Base-by-base conservation (phyloP, 2,888 invertebrate genomes). In the Melieria crassipennis region DNA sequence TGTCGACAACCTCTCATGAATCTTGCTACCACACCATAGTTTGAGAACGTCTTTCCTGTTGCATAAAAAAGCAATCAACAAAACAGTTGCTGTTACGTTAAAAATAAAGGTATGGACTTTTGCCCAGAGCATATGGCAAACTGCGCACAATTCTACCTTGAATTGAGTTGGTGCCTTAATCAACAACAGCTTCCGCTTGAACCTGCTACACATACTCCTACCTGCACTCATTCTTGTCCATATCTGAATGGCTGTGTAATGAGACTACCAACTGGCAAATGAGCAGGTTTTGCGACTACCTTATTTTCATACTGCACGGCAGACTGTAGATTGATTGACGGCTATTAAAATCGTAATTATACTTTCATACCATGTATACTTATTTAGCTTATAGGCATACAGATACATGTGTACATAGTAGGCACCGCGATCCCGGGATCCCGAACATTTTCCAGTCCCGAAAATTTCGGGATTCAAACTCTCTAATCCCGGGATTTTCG, bases 271-370 rank as follows among this genome's bases (percentile, higher is more conserved):
- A 63, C 70, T 64, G 66, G 70, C 71, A 74, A 73, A 75, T 75
- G 74, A 71, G 75, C 73, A 75, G 75, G 73, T 73, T 73, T 73
- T 73, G 79, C 78, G 76, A 78, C 79, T 79, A 78, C 78, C 78
- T 78, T 78, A 79, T 78, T 78, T 78, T 79, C 79, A 79, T 78
- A 79, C 78, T 77, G 78, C 79, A 79, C 78, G 77, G 69, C 75
- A 77, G 77, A 77, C 75, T 74, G 75, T 63, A 68, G 71, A 71
- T 71, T 67, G 71, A 71, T 71, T 71, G 71, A 67, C 71, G 67
- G 67, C 71, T 67, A 71, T 71, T 67, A 71, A 71, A 71, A 64
- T 71, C 65, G 71, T 73, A 73, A 73, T 73, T 73, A 73, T 73
- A 71, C 71, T 73, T 73, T 73, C 66, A 73, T 71, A 73, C 71